Conservation (phyloP, 2,113 vertebrate genomes). For the Bujurquina vittata region DNA sequence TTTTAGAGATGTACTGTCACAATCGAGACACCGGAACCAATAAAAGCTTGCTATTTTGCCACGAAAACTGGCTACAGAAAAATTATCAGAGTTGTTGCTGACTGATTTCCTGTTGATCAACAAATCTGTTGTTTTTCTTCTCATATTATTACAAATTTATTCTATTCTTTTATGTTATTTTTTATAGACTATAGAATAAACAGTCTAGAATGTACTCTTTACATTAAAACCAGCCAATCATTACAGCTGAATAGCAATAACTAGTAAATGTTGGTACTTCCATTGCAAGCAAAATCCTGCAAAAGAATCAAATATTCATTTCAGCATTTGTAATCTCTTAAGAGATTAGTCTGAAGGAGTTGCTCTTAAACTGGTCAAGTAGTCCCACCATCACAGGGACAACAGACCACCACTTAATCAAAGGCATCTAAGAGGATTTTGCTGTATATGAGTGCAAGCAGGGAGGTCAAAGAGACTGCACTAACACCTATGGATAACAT, state of each 20-base stretch:
- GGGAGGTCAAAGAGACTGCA: conserved; percentile 1
- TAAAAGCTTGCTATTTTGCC: background rate
- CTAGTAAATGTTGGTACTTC: too few relatives aligned
- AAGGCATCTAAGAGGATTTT: conserved; percentile 1
- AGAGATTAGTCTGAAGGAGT: background rate
- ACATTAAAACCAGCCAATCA: background rate
- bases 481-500: background rate
- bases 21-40: background rate
- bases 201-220: background rate
- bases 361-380: background rate
- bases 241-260: background rate
- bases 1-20: background rate
- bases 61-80: background rate
- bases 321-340: background rate
- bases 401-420: background rate
- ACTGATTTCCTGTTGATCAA: background rate
- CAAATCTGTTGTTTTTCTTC: background rate
- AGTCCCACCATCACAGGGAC: background rate
- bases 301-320: background rate
- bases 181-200: background rate
- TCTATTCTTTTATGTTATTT: background rate
- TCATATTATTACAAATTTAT: background rate
- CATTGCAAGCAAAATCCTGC: background rate
- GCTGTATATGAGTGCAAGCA: background rate
- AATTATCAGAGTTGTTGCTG: background rate